These are phyloP conservation scores for Xestia c-nigrum DNA, from an alignment of 2,888 invertebrate genomes.

Conservation along the genomic window DNA sequence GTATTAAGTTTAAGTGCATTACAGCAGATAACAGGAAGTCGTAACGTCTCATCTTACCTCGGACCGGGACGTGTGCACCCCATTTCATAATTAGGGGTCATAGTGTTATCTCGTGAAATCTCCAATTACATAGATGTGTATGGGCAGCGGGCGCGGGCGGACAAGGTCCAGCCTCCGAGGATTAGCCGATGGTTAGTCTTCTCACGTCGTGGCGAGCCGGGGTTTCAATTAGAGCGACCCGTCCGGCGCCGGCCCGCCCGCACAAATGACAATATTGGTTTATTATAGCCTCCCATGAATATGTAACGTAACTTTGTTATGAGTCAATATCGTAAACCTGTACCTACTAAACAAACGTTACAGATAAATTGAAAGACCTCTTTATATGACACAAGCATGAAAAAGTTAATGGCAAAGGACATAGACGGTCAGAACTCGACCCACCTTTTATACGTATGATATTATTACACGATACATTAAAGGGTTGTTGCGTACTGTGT, in stretches of 20 bases:
- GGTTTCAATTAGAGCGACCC: slow-evolving; percentile 85
- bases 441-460: slow-evolving; percentile 64
- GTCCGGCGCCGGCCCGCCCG: slow-evolving; percentile 68
- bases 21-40: slow-evolving; percentile 64
- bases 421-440: slow-evolving; percentile 56
- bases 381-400: slow-evolving; percentile 53
- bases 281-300: slow-evolving; percentile 81
- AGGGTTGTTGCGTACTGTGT: slow-evolving; percentile 83
- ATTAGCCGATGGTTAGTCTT: slow-evolving; percentile 87
- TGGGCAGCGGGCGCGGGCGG: slow-evolving; percentile 71
- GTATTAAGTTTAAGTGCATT: slow-evolving; percentile 54
- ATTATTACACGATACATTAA: slow-evolving; percentile 75
- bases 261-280: slow-evolving; percentile 83
- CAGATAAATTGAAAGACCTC: slow-evolving; percentile 52
- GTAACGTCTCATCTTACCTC: slow-evolving; percentile 65
- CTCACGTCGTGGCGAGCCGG: slow-evolving; percentile 85
- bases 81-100: slow-evolving; percentile 83
- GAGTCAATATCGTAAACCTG: slow-evolving; percentile 66
- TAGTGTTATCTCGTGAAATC: slow-evolving; percentile 89
- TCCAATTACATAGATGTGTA: slow-evolving; percentile 84
- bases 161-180: slow-evolving; percentile 73
- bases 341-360: slow-evolving; percentile 55
- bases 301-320: slow-evolving; percentile 72
- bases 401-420: slow-evolving; percentile 59
- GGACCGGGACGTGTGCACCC: slow-evolving; percentile 68